These are phyloP conservation scores for Frieseomelitta varia DNA, from an alignment of 1,140 invertebrate genomes.

Conservation along the genomic window DNA sequence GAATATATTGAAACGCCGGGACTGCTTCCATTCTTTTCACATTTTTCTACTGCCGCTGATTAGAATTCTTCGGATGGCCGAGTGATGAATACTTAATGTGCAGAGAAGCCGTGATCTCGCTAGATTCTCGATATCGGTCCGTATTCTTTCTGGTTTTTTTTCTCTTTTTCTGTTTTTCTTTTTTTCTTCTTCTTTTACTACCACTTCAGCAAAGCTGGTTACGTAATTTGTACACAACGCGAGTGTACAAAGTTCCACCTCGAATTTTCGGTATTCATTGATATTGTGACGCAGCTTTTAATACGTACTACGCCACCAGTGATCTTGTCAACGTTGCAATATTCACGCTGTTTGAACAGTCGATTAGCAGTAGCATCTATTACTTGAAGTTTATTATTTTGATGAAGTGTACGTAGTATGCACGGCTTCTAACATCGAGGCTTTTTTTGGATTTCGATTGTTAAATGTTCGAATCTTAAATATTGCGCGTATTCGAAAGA, in stretches of 20 bases:
- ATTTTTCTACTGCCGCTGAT: background rate
- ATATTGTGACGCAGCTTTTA: background rate
- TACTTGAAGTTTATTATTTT: background rate
- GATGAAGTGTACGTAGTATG: background rate
- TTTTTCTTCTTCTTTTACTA: background rate
- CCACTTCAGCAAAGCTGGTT: background rate
- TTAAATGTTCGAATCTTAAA: background rate
- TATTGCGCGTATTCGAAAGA: background rate
- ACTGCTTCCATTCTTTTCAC: background rate
- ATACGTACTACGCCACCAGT: background rate
- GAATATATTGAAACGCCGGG: background rate
- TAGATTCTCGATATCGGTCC: background rate
- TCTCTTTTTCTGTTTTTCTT: background rate
- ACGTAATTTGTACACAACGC: background rate
- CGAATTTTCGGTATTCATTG: constrained; percentile 14
- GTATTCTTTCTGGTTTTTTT: background rate
- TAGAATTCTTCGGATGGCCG: background rate
- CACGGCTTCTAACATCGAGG: no score
- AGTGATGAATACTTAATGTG: background rate
- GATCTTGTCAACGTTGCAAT: constrained; percentile 5
- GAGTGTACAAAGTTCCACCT: background rate
- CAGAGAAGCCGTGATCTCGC: background rate
- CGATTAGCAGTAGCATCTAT: background rate
- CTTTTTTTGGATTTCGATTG: background rate
- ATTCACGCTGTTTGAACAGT: background rate